A percentile compares a stretch with the other conserved stretches of the same genome.
Evolutionary conservation across 2,888 invertebrate genomes (phyloP).

Genomic region (Mesorhabditis sp.): DNA sequence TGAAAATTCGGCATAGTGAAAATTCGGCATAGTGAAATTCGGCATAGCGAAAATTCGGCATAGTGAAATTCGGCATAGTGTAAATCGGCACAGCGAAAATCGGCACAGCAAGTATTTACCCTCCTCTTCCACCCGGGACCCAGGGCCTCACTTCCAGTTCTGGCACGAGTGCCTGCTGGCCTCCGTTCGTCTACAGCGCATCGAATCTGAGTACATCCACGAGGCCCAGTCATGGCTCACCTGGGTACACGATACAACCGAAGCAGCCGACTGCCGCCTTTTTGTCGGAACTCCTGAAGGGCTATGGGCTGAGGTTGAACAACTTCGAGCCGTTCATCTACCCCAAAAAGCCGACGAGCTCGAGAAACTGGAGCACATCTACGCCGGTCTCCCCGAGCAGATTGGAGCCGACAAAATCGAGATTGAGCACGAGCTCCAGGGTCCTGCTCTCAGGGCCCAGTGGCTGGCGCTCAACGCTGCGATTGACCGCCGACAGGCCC

Average conservation of each 20-base stretch:
- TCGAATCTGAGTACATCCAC: not conserved
- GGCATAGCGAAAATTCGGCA: too few species aligned
- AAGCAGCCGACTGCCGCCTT: not conserved
- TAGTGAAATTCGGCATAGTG: too few species aligned
- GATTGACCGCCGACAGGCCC: not conserved
- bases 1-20: too few species aligned
- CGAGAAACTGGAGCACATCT: not conserved
- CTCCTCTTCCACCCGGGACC: too few species aligned
- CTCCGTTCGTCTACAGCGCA: not conserved
- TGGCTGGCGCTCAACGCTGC: not conserved
- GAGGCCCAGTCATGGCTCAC: not conserved
- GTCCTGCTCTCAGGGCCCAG: not conserved
- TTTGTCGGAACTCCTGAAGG: not conserved
- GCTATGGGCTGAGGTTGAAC: not conserved
- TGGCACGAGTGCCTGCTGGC: conserved; percentile 6
- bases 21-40: too few species aligned
- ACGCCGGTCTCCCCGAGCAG: not conserved
- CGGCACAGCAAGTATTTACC: too few species aligned
- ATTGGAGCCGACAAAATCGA: not conserved
- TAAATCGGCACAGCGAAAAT: too few species aligned
- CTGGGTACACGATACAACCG: not conserved
- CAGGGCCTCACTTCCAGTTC: not conserved
- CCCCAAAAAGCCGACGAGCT: not conserved
- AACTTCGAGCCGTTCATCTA: not conserved
- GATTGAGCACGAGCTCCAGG: too few species aligned